Evolutionary conservation across 2,888 invertebrate genomes (phyloP), one percentile per base, ranked within the genome.

Genomic region (Cybosia mesomella): DNA sequence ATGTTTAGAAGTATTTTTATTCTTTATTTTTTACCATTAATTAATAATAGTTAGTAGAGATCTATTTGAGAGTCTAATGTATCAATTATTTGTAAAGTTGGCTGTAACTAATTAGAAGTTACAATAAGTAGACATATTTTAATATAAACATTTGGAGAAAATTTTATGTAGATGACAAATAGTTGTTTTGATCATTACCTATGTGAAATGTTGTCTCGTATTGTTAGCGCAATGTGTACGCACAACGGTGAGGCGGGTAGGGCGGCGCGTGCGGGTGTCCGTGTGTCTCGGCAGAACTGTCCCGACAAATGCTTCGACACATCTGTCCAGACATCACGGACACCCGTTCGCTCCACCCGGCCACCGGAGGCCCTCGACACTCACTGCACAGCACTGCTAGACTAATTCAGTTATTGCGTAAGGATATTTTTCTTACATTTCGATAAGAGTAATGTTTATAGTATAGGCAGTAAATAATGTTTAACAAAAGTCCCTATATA

Each of bases 1-100:
- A 95, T 95, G 93, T 95, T 94, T 95, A 95, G 94, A 94, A 95
- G 95, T 95, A 95, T 95, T 95, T 87, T 95, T 95, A 94, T 94
- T 94, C 92, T 93, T 95, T 95, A 94, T 94, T 94, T 93, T 94
- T 94, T 94, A 94, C 94, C 94, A 94, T 94, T 94, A 95, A 94
- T 92, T 87, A 89, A 91, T 89, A 90, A 93, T 95, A 94, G 94
- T 94, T 93, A 93, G 93, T 94, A 95, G 95, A 94, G 94, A 94
- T 95, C 94, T 95, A 94, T 95, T 94, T 93, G 95, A 94, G 94
- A 95, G 95, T 94, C 93, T 95, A 95, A 95, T 94, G 94, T 95
- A 95, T 95, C 94, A 94, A 95, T 95, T 94, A 95, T 95, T 95
- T 94, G 95, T 95, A 94, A 95, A 94, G 94, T 94, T 93, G 94